Base-by-base conservation (phyloP, 2,797 vertebrate genomes). In the Sternotherus odoratus region DNA sequence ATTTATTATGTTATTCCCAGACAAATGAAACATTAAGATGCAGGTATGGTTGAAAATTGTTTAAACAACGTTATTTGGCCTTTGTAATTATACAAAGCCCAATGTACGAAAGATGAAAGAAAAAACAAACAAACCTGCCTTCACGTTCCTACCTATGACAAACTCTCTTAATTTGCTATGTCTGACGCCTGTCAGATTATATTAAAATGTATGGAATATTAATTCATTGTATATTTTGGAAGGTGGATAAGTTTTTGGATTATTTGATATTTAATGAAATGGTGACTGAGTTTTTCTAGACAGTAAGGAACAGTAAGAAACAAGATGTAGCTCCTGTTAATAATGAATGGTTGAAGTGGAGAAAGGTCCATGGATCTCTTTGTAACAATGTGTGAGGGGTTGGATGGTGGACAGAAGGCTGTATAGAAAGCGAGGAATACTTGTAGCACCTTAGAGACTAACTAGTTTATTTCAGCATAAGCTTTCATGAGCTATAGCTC, bases 21-120 rank as follows among this genome's bases (percentile, higher is more conserved):
- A 43, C 21, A 69, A 15, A n/a, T 30, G 60, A 39, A 0, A 0
- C 11, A 2, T 54, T 60, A 1, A 5, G 5, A 26, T 1, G 0
- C 12, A 49, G 53, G 4, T 33, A 5, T 72, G 33, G 24, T 6
- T 85, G 24, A 54, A 83, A 81, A 51, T 16, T 7, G 12, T 33
- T 56, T 57, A 57, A 30, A 57, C 56, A 57, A 57, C 26, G 10
- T 57, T 60, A 60, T 60, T 28, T 28, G 26, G 54, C 26, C 54
- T 56, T 56, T 60, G 57, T 60, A 33, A 33, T 60, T 60, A 60
- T 60, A 60, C 30, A 60, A 60, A 60, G 13, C 30, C 57, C 13
- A 30, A 33, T 16, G 57, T 33, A 60, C 33, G 57, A 30, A 60
- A 60, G 30, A 33, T 7, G 4, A 33, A 60, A 60, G 57, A 53